Evolutionary conservation across 2,888 invertebrate species (phyloP), one percentile per base, ranked within the genome.

Genomic region (Stenolophus ochropezus): DNA sequence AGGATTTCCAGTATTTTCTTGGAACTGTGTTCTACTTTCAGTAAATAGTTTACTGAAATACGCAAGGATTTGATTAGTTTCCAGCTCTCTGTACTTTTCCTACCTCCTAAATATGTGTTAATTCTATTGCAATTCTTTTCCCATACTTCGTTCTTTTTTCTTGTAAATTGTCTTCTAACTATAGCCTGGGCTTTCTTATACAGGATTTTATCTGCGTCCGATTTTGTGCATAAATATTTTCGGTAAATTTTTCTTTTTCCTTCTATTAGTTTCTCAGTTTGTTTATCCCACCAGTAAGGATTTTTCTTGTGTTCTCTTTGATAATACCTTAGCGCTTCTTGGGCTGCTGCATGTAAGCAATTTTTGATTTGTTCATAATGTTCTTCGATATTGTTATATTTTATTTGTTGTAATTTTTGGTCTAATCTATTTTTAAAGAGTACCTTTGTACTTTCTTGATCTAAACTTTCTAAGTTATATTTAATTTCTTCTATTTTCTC

Each of bases 101-200:
- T 3, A 2, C 56, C 56, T 20, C 56, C 56, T 16, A 56, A 14
- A 16, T 56, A 56, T n/a, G 21, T 18, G 16, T 56, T 51, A 6
- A 56, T 56, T 56, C 21, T 56, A 16, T 56, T 56, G 16, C 56
- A 20, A 6, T 20, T 56, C 18, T 18, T 56, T 56, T 56, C 18
- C 56, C 56, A 56, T 56, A 18, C 56, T 56, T 56, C 2, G 11
- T 56, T 56, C n/a, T 51, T 51, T 16, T 56, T 56, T 56, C 16
- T 8, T 4, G 56, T 56, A 20, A 56, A 16, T 20, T 56, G 5
- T 18, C 16, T 56, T 21, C 56, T 2, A 3, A 56, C 56, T 3
- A 3, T 56, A 3, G 49, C 21, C 16, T 56, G 21, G 2, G 56
- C 14, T 56, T 18, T 11, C 11, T 56, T 56, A 21, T 56, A 56